Conservation (phyloP, 2,113 vertebrate genomes). For the Rhadina sibilatrix region DNA sequence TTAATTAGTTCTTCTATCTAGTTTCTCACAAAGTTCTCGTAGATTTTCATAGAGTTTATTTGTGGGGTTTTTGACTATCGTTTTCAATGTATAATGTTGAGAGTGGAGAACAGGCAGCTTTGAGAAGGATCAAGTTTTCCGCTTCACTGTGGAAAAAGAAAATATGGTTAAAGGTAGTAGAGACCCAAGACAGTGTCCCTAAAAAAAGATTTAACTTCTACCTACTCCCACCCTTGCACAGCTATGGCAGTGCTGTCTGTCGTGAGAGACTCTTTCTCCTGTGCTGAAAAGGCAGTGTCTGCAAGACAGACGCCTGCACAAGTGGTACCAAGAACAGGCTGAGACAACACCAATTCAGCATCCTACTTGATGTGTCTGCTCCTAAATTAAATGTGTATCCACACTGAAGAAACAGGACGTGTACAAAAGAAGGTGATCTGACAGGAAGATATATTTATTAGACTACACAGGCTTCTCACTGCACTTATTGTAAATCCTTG, state of each 20-base stretch:
- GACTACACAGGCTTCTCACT: background rate
- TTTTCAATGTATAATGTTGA: background rate
- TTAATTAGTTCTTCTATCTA: background rate
- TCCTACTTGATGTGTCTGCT: conserved; percentile 32
- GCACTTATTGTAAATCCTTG: background rate
- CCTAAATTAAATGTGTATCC: background rate
- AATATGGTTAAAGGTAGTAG: background rate
- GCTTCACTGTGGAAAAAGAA: background rate
- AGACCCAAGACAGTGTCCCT: background rate
- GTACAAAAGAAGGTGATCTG: background rate
- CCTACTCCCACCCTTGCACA: conserved; percentile 3
- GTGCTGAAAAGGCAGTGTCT: conserved; percentile 17
- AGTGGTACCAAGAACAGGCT: conserved; percentile 16
- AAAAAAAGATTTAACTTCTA: conserved; percentile 15
- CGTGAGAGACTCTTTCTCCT: background rate
- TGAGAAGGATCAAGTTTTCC: background rate
- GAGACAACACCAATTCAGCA: background rate
- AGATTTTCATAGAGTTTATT: background rate
- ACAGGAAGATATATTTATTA: background rate
- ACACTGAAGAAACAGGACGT: background rate
- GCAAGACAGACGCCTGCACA: background rate
- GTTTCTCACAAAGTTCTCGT: background rate
- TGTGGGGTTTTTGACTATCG: fast-evolving
- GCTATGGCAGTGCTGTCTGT: background rate
- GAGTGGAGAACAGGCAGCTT: background rate